phyloP scores from a whole-genome alignment of 1,140 invertebrate species.

The Lepidurus apus region DNA sequence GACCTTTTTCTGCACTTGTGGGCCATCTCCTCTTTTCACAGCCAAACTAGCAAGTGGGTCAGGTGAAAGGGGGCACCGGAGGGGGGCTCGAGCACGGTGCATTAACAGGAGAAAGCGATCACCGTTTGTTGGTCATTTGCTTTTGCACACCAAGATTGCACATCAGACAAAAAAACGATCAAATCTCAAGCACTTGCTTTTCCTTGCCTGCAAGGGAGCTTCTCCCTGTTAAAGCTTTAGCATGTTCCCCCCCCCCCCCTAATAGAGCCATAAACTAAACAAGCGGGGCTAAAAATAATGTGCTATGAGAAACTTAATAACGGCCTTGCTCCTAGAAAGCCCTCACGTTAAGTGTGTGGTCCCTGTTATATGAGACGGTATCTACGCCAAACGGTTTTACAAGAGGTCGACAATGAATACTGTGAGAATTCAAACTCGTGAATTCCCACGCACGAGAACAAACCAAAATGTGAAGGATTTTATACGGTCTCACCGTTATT shows the following conservation, averaged over 20 bases:
- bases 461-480: background rate
- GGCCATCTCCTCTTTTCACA: background rate
- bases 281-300: too few species aligned
- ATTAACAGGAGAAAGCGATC: slow-evolving; percentile 21
- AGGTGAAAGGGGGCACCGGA: slow-evolving; percentile 17
- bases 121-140: background rate
- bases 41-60: background rate
- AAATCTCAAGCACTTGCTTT: too few species aligned
- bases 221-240: too few species aligned
- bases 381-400: background rate
- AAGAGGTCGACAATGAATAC: background rate
- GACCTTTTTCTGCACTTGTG: background rate
- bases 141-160: background rate
- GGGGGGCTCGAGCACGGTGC: background rate
- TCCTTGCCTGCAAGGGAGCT: too few species aligned
- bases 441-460: background rate
- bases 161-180: too few species aligned
- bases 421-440: background rate
- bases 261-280: too few species aligned
- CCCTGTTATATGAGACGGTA: too few species aligned
- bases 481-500: slow-evolving; percentile 10
- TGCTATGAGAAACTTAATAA: too few species aligned
- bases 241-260: too few species aligned
- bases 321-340: too few species aligned
- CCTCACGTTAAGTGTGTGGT: too few species aligned